Base-by-base conservation (phyloP, 2,888 invertebrate genomes). In the Nymphalis polychloros region DNA sequence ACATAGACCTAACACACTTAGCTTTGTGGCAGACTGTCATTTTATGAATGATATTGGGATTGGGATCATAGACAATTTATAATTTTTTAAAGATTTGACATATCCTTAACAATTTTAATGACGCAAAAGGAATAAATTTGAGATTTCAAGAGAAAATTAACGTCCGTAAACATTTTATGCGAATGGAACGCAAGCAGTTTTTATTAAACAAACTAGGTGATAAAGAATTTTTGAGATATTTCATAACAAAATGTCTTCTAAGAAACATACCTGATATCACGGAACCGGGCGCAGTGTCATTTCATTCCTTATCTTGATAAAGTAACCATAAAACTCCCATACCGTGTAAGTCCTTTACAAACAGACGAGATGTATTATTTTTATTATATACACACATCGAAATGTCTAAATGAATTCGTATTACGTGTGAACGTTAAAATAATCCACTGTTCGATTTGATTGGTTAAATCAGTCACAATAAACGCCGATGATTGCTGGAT, bases 301-400 rank as follows among this genome's bases (percentile, higher is more conserved):
- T 64, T 63, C 46, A 41, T n/a, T 20, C 19, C 67, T 70, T 72
- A 75, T 75, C 69, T 70, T 66, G 70, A 73, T 70, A 68, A 68
- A 70, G 52, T 60, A 31, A 63, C 69, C 60, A 65, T 72, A 71
- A 71, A 72, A 55, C 63, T 63, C 61, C 48, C 63, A 64, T 64
- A 49, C 53, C 35, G 47, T 49, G 48, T 63, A 67, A 67, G 61
- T 47, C 55, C 64, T 64, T 16, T 46, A 68, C 64, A 64, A 68
- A 68, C 64, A 68, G 49, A 61, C 61, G 23, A 55, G 20, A 31
- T 19, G 53, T 31, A 53, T 50, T 63, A 63, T 63, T 59, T 53
- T 63, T 66, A 55, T 55, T 48, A 55, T 60, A 61, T 48, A 55
- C 27, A 23, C 41, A 60, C 16, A 35, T 64, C n/a, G 48, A 8